Evolutionary conservation across 1,140 invertebrate species (phyloP).

Genomic region (Diorhabda carinulata): DNA sequence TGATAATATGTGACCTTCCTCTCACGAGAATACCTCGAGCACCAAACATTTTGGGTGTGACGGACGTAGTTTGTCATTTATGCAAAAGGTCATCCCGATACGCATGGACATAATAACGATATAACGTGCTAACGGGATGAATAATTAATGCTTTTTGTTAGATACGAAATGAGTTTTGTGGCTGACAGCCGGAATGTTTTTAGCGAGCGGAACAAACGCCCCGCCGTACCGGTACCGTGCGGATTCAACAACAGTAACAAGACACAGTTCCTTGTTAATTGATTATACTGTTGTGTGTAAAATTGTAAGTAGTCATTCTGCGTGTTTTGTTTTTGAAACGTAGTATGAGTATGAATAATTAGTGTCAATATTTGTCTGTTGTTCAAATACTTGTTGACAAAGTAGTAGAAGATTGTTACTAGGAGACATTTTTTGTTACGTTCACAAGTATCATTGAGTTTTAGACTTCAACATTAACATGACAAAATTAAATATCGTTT

Average conservation of each 20-base stretch:
- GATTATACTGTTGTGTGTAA: background rate
- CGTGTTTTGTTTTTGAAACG: background rate
- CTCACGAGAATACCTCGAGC: background rate
- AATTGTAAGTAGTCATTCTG: background rate
- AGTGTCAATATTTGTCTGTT: no score
- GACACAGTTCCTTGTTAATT: slow-evolving; percentile 1
- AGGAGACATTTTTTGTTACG: no score
- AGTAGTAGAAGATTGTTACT: no score
- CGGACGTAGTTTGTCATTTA: slow-evolving; percentile 16
- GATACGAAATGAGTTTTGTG: slow-evolving; percentile 10
- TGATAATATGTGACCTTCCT: background rate
- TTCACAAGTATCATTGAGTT: no score
- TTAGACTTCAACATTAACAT: no score
- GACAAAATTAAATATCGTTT: no score
- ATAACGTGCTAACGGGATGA: slow-evolving; percentile 18
- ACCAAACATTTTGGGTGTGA: slow-evolving; percentile 11
- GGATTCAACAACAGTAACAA: background rate
- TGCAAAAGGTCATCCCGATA: slow-evolving; percentile 14
- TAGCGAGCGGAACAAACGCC: background rate
- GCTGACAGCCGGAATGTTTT: slow-evolving; percentile 16
- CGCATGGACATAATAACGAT: slow-evolving; percentile 13
- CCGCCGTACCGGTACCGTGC: background rate
- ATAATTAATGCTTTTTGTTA: slow-evolving; percentile 17
- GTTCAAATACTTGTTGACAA: no score
- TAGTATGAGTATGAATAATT: no score